These are phyloP conservation scores for Noctua fimbriata DNA, from an alignment of 2,888 invertebrate genomes.

Conservation along the genomic window DNA sequence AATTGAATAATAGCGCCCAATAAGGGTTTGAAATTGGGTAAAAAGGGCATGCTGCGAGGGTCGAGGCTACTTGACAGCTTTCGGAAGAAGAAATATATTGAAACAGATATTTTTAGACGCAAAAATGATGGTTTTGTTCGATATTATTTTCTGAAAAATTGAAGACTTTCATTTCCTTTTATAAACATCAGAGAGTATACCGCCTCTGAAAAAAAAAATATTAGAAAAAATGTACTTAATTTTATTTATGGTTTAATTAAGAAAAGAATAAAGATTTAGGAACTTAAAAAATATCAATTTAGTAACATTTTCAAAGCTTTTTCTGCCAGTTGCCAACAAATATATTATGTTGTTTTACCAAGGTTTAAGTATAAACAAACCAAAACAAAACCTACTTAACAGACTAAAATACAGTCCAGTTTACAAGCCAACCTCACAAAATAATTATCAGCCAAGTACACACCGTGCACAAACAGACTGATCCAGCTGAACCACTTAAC, in stretches of 20 bases:
- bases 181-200: neutral
- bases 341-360: neutral
- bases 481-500: conserved; percentile 57
- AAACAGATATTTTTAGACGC: conserved; percentile 38
- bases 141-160: neutral
- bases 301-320: neutral
- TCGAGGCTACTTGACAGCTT: conserved; percentile 55
- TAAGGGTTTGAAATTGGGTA: conserved; percentile 60
- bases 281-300: neutral
- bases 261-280: neutral
- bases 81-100: conserved; percentile 48
- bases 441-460: conserved; percentile 43
- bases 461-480: conserved; percentile 29
- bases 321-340: neutral
- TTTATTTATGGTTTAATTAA: neutral
- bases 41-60: conserved; percentile 60
- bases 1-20: conserved; percentile 60
- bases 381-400: neutral
- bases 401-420: neutral
- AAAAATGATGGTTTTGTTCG: conserved; percentile 17
- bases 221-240: fast-evolving
- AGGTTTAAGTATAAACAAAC: neutral
- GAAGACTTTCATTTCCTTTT: neutral
- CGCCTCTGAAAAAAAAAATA: neutral
- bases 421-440: conserved; percentile 18